Evolutionary conservation across 2,113 vertebrate genomes (phyloP).

Genomic region (Lycaon pictus): DNA sequence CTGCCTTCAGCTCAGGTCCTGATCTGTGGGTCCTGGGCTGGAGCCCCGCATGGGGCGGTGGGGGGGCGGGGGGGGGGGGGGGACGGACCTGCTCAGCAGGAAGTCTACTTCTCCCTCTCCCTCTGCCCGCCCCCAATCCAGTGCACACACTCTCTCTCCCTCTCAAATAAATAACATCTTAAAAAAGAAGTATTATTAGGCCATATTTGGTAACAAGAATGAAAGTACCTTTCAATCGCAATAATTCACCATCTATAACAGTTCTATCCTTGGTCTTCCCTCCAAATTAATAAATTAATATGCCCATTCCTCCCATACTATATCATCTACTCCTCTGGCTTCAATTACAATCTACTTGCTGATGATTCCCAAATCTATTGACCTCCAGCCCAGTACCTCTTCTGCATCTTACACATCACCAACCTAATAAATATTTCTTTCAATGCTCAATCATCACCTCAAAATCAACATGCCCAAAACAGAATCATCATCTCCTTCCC

Average conservation of each 20-base stretch:
- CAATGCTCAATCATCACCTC: background rate
- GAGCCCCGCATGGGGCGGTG: background rate
- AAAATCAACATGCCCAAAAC: background rate
- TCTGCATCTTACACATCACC: background rate
- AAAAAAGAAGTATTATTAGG: background rate
- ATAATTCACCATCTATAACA: background rate
- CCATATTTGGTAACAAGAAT: background rate
- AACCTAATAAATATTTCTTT: background rate
- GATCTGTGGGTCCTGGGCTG: background rate
- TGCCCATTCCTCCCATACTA: background rate
- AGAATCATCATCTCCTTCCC: background rate
- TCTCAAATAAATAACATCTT: background rate
- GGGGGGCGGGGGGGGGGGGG: too few relatives aligned
- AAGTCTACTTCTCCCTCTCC: background rate
- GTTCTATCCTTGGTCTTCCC: background rate
- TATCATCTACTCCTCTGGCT: background rate
- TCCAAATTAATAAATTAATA: background rate
- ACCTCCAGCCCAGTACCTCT: background rate
- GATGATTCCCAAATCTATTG: background rate
- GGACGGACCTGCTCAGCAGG: background rate
- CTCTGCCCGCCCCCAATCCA: background rate
- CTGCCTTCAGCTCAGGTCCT: background rate
- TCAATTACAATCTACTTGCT: constrained; percentile 3
- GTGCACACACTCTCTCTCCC: background rate
- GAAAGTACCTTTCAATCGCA: constrained; percentile 29